phyloP scores from a whole-genome alignment of 92 coral and sea anemone genomes.

The Muricea muricata region DNA sequence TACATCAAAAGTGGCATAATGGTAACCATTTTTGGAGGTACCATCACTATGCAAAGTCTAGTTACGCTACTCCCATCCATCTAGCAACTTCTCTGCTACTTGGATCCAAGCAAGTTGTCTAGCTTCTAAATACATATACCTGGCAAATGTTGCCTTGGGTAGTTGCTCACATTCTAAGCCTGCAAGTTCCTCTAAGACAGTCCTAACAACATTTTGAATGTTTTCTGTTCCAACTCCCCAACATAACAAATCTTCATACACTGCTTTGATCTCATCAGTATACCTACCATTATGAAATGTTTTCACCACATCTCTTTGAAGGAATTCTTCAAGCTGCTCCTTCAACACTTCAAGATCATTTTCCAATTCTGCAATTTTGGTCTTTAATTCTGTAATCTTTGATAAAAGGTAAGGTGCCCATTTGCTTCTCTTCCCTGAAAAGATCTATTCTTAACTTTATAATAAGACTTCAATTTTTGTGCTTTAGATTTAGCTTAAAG shows the following conservation, averaged over 20 bases:
- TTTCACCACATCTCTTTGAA: background rate
- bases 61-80: conserved; percentile 26
- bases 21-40: conserved; percentile 46
- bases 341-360: conserved; percentile 19
- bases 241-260: conserved; percentile 47
- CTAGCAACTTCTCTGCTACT: conserved; percentile 38
- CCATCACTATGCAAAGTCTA: conserved; percentile 49
- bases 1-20: conserved; percentile 44
- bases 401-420: background rate
- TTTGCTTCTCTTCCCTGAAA: background rate
- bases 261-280: conserved; percentile 34
- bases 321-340: background rate
- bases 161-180: conserved; percentile 41
- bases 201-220: conserved; percentile 35
- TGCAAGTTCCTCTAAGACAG: conserved; percentile 37
- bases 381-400: background rate
- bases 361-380: background rate
- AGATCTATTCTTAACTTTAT: background rate
- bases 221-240: conserved; percentile 52
- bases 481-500: background rate
- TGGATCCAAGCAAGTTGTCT: conserved; percentile 38
- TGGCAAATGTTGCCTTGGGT: conserved; percentile 53
- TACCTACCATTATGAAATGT: conserved; percentile 43
- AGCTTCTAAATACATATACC: conserved; percentile 48
- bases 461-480: background rate